Base-by-base conservation (phyloP, 2,888 invertebrate genomes). In the Galerucella calmariensis region DNA sequence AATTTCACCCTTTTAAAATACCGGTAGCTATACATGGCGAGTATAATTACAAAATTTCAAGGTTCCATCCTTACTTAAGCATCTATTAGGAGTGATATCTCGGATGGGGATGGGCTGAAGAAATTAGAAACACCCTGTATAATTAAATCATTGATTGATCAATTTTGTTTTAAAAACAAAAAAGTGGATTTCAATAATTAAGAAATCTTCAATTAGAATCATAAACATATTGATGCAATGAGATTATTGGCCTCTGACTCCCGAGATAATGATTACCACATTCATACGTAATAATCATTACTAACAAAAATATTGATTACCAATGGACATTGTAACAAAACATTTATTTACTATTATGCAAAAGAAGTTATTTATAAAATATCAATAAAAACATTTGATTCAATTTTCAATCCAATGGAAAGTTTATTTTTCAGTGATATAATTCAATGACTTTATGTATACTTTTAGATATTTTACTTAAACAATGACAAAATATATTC, bases 211-310 rank as follows among this genome's bases (percentile, higher is more conserved):
- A n/a, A 61, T 35, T 27, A 56, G 11, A 20, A 20, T 16, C 8
- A 56, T 16, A 0, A 20, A 20, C 10, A 20, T 56, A 20, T 11
- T 56, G 56, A 56, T 56, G 56, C 16, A 61, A 61, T 61, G 35
- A 61, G n/a, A 61, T 35, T 35, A 12, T 61, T 61, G 61, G 12
- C 61, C 61, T 61, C 61, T 61, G 61, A 61, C 56, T 27, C 12
- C n/a, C 35, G 14, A 61, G 61, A 61, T 61, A 61, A 35, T 35
- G 61, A 61, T 61, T 61, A 35, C 61, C 61, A 61, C 61, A 61
- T 35, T 35, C 2, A 35, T 11, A 61, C 3, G 5, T 27, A 61
- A 11, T 58, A n/a, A 6, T 35, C 0, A 41, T 9, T 58, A 5
- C 48, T 48, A 14, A 48, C 48, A 48, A 48, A 48, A 12, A 14